These are phyloP conservation scores for Coreius guichenoti DNA, from an alignment of 2,797 vertebrate species.

Conservation along the genomic window DNA sequence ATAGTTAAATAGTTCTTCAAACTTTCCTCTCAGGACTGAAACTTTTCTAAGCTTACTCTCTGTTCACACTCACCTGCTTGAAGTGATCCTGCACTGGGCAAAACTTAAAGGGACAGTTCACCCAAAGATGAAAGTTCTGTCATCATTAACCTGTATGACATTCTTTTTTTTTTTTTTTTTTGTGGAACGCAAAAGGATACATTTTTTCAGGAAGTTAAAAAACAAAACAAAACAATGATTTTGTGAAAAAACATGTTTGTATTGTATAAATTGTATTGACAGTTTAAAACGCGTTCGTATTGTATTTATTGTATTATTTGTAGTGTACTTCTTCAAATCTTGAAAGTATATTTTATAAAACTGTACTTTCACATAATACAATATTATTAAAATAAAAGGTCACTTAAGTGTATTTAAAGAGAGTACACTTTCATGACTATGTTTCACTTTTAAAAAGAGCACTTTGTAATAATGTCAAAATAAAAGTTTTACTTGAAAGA, in stretches of 20 bases:
- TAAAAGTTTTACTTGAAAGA: not conserved
- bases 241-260: not conserved
- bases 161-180: not conserved
- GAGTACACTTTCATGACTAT: too few species aligned
- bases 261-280: not conserved
- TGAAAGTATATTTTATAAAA: too few species aligned
- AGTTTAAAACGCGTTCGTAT: not conserved
- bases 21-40: not conserved
- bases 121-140: not conserved
- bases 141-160: not conserved
- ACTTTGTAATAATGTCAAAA: too few species aligned
- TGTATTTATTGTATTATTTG: too few species aligned
- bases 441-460: not conserved
- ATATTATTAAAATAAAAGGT: too few species aligned
- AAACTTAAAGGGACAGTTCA: not conserved
- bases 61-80: slow-evolving; percentile 3
- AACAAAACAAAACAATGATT: not conserved
- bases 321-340: too few species aligned
- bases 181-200: not conserved
- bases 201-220: not conserved
- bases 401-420: too few species aligned
- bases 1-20: not conserved
- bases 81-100: not conserved
- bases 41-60: not conserved
- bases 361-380: too few species aligned